These are phyloP conservation scores for Dasysyrphus albostriatus DNA, from an alignment of 2,888 invertebrate species.

Conservation along the genomic window DNA sequence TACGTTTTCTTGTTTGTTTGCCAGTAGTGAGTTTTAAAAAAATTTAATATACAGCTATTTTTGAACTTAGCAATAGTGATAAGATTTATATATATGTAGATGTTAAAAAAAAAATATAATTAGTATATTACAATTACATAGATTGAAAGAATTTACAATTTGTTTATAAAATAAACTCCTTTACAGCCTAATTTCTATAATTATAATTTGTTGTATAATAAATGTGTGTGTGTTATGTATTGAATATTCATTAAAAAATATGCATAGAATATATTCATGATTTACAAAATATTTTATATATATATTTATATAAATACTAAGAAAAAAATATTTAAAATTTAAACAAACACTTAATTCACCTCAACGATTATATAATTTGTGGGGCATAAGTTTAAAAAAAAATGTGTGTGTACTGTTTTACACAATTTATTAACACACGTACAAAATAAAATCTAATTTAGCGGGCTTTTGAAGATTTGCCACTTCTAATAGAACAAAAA, in stretches of 20 bases:
- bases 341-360: slow-evolving; percentile 26
- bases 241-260: slow-evolving; percentile 30
- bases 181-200: slow-evolving; percentile 49
- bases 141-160: slow-evolving; percentile 38
- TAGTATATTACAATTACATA: slow-evolving; percentile 57
- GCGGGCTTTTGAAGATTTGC: background rate
- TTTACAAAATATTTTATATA: slow-evolving; percentile 29
- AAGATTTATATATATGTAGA: slow-evolving; percentile 35
- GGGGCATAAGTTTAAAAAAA: slow-evolving; percentile 8
- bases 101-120: slow-evolving; percentile 35
- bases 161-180: slow-evolving; percentile 46
- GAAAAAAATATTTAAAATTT: slow-evolving; percentile 30
- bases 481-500: background rate
- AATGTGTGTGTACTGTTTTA: slow-evolving; percentile 4
- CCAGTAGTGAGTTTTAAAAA: slow-evolving; percentile 29
- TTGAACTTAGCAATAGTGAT: slow-evolving; percentile 63
- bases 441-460: slow-evolving; percentile 19
- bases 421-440: slow-evolving; percentile 1
- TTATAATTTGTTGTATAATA: slow-evolving; percentile 27
- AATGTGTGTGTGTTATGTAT: slow-evolving; percentile 35
- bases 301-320: slow-evolving; percentile 6
- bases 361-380: background rate
- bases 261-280: slow-evolving; percentile 38
- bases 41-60: slow-evolving; percentile 44
- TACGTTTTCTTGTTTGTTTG: slow-evolving; percentile 34